phyloP scores from a whole-genome alignment of 2,888 invertebrate species.

The Icerya purchasi region DNA sequence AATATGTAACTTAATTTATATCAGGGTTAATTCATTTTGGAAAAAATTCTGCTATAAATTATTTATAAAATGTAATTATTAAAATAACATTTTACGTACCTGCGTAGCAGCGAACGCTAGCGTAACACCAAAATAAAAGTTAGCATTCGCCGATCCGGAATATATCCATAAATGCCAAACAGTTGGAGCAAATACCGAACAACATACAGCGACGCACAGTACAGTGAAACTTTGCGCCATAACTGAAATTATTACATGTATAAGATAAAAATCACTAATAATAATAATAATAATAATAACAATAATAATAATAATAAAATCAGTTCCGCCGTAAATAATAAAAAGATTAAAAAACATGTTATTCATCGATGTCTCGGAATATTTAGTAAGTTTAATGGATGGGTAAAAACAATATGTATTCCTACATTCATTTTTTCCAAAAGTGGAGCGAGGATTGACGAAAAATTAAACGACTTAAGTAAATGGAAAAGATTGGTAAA shows the following conservation, averaged over 20 bases:
- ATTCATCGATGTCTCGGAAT: too few relatives aligned
- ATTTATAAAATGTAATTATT: not conserved
- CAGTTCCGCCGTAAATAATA: too few relatives aligned
- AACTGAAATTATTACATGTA: constrained; percentile 48
- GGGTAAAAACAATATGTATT: too few relatives aligned
- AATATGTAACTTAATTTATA: not conserved
- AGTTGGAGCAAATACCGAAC: constrained; percentile 76
- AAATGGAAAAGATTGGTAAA: too few relatives aligned
- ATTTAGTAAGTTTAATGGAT: too few relatives aligned
- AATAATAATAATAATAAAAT: too few relatives aligned
- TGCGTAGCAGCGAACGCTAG: constrained; percentile 82
- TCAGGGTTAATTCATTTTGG: not conserved
- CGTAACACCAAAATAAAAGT: constrained; percentile 97
- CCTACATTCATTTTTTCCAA: too few relatives aligned
- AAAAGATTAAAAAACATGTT: too few relatives aligned
- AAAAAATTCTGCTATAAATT: not conserved
- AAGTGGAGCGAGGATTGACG: too few relatives aligned
- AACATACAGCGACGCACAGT: constrained; percentile 70
- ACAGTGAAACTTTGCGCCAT: constrained; percentile 89
- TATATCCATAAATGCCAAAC: constrained; percentile 98
- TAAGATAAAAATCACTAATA: too few relatives aligned
- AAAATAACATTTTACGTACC: constrained; percentile 23
- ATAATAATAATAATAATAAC: too few relatives aligned
- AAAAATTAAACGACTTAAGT: too few relatives aligned
- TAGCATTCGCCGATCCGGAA: constrained; percentile 94